A percentile compares a stretch with the other conserved stretches of the same genome.
phyloP scores from a whole-genome alignment of 2,888 invertebrate species.

The Drosophila anomelani region DNA sequence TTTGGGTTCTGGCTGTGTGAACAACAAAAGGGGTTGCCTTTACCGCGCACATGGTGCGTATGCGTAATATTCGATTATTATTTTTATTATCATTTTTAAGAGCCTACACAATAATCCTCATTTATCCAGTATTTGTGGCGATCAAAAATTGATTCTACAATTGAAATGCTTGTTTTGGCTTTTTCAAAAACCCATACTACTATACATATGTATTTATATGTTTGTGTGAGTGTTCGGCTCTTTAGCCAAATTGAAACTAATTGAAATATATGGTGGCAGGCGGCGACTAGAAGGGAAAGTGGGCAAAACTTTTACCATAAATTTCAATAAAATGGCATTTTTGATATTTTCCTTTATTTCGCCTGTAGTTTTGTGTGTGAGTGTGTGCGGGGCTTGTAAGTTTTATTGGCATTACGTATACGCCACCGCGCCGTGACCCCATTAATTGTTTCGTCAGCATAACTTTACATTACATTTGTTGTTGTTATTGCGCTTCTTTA shows the following conservation, averaged over 20 bases:
- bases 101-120: constrained; percentile 52
- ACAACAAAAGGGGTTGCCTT: constrained; percentile 26
- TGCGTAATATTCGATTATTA: constrained; percentile 69
- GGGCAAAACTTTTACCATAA: constrained; percentile 58
- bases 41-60: constrained; percentile 38
- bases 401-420: constrained; percentile 62
- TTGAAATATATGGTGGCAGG: constrained; percentile 62
- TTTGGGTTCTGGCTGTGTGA: constrained; percentile 18
- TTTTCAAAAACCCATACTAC: constrained; percentile 5
- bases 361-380: constrained; percentile 16
- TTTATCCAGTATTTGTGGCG: constrained; percentile 42
- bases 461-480: constrained; percentile 47
- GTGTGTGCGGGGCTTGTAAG: constrained; percentile 30
- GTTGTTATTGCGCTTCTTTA: constrained; percentile 4
- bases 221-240: constrained; percentile 9
- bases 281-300: constrained; percentile 9
- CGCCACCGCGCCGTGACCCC: constrained; percentile 46
- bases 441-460: constrained; percentile 48
- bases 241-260: constrained; percentile 74
- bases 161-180: constrained; percentile 36
- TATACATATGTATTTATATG: not conserved
- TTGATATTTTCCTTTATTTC: constrained; percentile 47
- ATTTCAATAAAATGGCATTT: constrained; percentile 69
- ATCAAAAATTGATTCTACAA: constrained; percentile 67
- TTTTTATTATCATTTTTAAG: constrained; percentile 47